phyloP scores from a whole-genome alignment of 1,140 invertebrate genomes.

The Aricia agestis region DNA sequence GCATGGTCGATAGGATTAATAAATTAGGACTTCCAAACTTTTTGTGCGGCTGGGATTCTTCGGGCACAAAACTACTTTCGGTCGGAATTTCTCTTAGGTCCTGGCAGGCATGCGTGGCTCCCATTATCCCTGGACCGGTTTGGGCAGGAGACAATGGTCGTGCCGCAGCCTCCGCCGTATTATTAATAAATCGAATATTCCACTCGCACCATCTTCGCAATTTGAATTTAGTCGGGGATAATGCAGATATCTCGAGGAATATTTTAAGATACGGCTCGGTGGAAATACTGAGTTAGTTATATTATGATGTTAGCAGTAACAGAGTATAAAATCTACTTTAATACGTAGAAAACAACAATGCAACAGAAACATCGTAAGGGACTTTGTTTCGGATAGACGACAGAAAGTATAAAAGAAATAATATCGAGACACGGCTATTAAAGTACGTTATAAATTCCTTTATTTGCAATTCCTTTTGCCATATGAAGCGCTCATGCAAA shows the following conservation, averaged over 20 bases:
- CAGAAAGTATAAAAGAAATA: conserved; percentile 15
- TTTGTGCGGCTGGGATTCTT: conserved; percentile 37
- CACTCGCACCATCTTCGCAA: conserved; percentile 3
- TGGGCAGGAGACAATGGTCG: conserved; percentile 51
- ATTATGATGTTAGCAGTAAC: too few relatives aligned
- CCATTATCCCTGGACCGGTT: conserved; percentile 59
- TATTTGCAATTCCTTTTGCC: conserved; percentile 25
- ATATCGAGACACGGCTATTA: conserved; percentile 15
- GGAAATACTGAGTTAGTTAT: too few relatives aligned
- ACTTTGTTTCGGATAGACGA: not conserved
- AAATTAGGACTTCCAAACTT: conserved; percentile 40
- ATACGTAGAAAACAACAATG: not conserved
- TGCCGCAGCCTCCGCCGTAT: conserved; percentile 23
- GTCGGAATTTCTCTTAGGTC: conserved; percentile 51
- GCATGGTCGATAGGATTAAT: conserved; percentile 17
- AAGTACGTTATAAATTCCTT: conserved; percentile 10
- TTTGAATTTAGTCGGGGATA: conserved; percentile 5
- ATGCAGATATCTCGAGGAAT: not conserved
- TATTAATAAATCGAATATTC: conserved; percentile 19
- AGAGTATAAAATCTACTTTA: too few relatives aligned
- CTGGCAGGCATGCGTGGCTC: conserved; percentile 44
- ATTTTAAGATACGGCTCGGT: not conserved
- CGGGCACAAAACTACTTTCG: conserved; percentile 41
- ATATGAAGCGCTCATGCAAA: conserved; percentile 46
- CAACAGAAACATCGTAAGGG: not conserved